Conservation (phyloP, 2,113 vertebrate species). For the Delphinapterus leucas region DNA sequence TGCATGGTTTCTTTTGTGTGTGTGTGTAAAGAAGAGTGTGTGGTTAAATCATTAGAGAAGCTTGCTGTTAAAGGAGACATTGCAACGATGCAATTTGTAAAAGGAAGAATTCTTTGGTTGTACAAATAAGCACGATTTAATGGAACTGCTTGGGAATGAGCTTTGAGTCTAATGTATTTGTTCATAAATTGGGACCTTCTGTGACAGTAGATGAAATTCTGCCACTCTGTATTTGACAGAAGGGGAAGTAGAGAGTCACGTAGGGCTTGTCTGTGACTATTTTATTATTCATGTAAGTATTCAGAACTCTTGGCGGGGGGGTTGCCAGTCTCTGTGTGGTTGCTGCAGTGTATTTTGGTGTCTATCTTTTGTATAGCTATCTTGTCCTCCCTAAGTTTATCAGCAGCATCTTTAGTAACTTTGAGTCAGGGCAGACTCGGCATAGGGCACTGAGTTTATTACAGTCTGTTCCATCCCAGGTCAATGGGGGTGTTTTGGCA, state of each 20-base stretch:
- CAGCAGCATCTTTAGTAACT: background rate
- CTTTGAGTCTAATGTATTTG: background rate
- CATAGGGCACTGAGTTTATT: background rate
- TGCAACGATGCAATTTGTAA: background rate
- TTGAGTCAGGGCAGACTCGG: background rate
- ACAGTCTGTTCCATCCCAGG: background rate
- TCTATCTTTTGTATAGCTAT: background rate
- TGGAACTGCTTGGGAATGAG: background rate
- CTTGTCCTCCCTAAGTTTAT: background rate
- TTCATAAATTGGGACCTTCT: background rate
- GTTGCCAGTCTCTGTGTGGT: background rate
- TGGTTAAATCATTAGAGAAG: conserved; percentile 19
- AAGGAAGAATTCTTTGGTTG: conserved; percentile 5
- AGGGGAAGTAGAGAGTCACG: background rate
- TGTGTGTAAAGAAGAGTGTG: background rate
- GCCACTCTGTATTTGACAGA: background rate
- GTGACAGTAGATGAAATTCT: background rate
- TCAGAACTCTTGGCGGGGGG: background rate
- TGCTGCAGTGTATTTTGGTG: background rate
- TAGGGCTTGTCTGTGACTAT: background rate
- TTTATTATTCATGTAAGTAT: background rate
- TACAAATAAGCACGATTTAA: background rate
- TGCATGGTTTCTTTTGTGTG: background rate
- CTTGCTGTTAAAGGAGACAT: conserved; percentile 14
- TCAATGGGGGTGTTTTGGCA: background rate